Base-by-base conservation (phyloP, 2,113 vertebrate species). In the Prunella fulvescens region DNA sequence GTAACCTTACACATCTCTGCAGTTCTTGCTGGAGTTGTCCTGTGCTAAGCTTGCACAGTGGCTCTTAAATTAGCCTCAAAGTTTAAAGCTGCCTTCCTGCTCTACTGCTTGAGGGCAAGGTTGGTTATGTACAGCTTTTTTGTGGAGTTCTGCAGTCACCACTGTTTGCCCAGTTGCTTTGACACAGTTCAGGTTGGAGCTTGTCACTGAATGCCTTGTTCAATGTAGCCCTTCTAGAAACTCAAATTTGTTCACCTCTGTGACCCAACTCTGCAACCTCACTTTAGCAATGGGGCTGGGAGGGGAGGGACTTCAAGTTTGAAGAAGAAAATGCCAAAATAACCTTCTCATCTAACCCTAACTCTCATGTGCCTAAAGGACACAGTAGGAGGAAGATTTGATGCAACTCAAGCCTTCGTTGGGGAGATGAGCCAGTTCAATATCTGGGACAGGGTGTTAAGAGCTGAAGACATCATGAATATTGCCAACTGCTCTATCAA, bases 351-450 rank as follows among this genome's bases (percentile, higher is more conserved):
- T 47, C 58, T 92, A 58, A 95, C 47, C 22, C 7, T 18, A 31
- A 66, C 50, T 73, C 57, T 97, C 86, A 62, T 95, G 69, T 83
- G 88, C 97, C 66, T 79, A 19, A 97, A 99, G 99, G 99, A 99
- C 95, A 98, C 99, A 0, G 99, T 99, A 2, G 99, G 99, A 69
- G 99, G 99, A 64, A 98, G 99, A 58, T 99, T 99, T 11, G 99
- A 99, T 47, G 99, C 99, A 80, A 99, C 99, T 7, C 99, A 99
- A 98, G 99, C 99, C 16, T 99, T 99, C 4, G 99, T 99, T 29
- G 99, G 99, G 40, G 99, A 99, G 97, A 97, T 99, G 97, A 99
- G 99, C 98, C 99, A 99, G 96, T 99, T 99, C 97, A 99, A 99
- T 98, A 99, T 99, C 97, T 99, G 99, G 99, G 99, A 99, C 98